These are phyloP conservation scores for Stichopus horrens DNA, from an alignment of 53 echinoderm and acorn worm species.

Conservation along the genomic window DNA sequence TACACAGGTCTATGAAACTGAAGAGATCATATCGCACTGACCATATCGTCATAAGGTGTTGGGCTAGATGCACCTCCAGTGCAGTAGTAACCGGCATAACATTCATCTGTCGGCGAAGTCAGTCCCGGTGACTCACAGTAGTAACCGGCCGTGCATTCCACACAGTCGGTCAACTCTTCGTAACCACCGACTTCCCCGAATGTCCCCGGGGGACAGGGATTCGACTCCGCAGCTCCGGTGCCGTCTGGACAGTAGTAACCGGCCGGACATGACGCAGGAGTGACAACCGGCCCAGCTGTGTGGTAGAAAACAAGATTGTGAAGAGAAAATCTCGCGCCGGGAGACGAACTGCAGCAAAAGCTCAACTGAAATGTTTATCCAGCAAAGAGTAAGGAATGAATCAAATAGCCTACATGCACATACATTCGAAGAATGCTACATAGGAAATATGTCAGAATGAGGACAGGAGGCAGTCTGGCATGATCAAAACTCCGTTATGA, in stretches of 20 bases:
- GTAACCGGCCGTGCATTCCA: conserved; percentile 71
- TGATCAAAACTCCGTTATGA: too few species aligned
- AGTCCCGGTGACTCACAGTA: conserved; percentile 90
- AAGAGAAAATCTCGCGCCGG: too few species aligned
- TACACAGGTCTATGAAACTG: too few species aligned
- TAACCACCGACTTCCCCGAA: conserved; percentile 76
- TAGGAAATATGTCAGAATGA: too few species aligned
- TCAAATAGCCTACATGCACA: too few species aligned
- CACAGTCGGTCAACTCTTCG: conserved; percentile 67
- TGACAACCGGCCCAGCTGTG: conserved; percentile 78
- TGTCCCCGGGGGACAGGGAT: conserved; percentile 89
- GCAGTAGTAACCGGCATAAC: conserved; percentile 96
- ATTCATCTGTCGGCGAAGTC: conserved; percentile 76
- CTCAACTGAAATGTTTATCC: too few species aligned
- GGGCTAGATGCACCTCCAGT: conserved; percentile 82
- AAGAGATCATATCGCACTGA: conserved; percentile 20
- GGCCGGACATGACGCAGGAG: conserved; percentile 72
- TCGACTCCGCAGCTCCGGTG: conserved; percentile 63
- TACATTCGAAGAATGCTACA: too few species aligned
- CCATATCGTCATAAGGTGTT: conserved; percentile 92
- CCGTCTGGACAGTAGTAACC: conserved; percentile 96
- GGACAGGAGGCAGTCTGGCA: too few species aligned
- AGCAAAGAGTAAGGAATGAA: too few species aligned
- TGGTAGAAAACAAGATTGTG: background rate
- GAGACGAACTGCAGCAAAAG: too few species aligned